A percentile compares a stretch with the other conserved stretches of the same genome.
These are phyloP conservation scores for Lagocephalus sceleratus DNA, from an alignment of 2,797 vertebrate genomes.

Conservation along the genomic window DNA sequence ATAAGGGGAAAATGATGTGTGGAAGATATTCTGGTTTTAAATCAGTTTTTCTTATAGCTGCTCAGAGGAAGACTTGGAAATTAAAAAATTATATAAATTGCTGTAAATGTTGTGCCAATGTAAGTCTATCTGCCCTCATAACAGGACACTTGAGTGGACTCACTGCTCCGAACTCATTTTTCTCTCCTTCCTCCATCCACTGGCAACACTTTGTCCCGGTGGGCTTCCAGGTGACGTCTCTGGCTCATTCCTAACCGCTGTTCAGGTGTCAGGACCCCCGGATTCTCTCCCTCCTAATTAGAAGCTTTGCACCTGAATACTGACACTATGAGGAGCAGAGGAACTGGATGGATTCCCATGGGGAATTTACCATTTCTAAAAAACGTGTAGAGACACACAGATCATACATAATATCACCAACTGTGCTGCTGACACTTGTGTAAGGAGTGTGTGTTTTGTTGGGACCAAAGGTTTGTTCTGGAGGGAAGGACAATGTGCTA, in stretches of 20 bases:
- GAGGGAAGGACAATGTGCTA: constrained; percentile 40
- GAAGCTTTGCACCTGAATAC: constrained; percentile 30
- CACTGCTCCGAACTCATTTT: constrained; percentile 18
- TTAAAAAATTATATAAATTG: constrained; percentile 22
- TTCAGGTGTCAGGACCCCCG: constrained; percentile 11
- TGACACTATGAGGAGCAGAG: constrained; percentile 22
- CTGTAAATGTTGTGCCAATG: constrained; percentile 28
- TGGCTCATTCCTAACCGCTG: neutral
- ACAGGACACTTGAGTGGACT: constrained; percentile 21
- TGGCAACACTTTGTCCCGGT: constrained; percentile 19
- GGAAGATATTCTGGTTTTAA: constrained; percentile 64
- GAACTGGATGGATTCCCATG: constrained; percentile 12
- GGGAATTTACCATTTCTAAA: constrained; percentile 15
- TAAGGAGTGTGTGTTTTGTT: constrained; percentile 15
- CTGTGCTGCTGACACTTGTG: constrained; percentile 44
- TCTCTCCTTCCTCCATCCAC: constrained; percentile 13
- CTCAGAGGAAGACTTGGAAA: constrained; percentile 30
- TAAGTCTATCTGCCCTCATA: constrained; percentile 56
- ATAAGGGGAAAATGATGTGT: constrained; percentile 74
- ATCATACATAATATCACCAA: constrained; percentile 23
- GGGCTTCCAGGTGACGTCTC: constrained; percentile 22
- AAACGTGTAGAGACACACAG: constrained; percentile 9
- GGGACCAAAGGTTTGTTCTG: constrained; percentile 21
- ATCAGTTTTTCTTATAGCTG: constrained; percentile 58
- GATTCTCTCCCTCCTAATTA: constrained; percentile 33